Conservation (phyloP, 1,140 invertebrate species). For the Philotrypesis tridentata region DNA sequence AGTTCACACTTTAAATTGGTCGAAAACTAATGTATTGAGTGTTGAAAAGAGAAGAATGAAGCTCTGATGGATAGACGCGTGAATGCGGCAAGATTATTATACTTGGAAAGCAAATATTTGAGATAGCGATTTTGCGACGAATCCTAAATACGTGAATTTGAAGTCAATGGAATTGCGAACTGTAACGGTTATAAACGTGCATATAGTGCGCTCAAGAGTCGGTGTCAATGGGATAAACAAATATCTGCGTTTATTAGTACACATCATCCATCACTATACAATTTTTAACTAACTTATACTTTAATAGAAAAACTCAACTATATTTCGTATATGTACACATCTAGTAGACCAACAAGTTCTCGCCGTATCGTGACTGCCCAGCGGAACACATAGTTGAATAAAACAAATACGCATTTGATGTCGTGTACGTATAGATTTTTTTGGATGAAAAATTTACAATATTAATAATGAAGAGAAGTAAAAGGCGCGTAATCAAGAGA, state of each 20-base stretch:
- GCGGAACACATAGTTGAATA: neutral
- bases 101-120: neutral
- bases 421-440: conserved; percentile 16
- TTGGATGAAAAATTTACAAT: conserved; percentile 13
- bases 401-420: conserved; percentile 8
- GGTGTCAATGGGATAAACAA: conserved; percentile 26
- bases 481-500: neutral
- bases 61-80: neutral
- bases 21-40: neutral
- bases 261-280: conserved; percentile 17
- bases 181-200: neutral
- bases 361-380: too few species aligned
- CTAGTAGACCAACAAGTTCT: neutral
- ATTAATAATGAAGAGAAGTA: neutral
- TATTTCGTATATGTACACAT: too few species aligned
- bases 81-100: conserved; percentile 10
- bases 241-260: conserved; percentile 19
- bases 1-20: conserved; percentile 22
- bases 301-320: neutral
- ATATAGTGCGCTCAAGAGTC: conserved; percentile 14
- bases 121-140: conserved; percentile 22
- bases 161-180: conserved; percentile 35
- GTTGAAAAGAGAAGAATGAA: conserved; percentile 2
- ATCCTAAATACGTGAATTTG: neutral
- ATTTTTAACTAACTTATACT: conserved; percentile 19